A percentile compares a stretch with the other conserved stretches of the same genome.
Evolutionary conservation across 37 sponge, comb jelly and placozoan species (phyloP).

Genomic region (Geodia barretti): DNA sequence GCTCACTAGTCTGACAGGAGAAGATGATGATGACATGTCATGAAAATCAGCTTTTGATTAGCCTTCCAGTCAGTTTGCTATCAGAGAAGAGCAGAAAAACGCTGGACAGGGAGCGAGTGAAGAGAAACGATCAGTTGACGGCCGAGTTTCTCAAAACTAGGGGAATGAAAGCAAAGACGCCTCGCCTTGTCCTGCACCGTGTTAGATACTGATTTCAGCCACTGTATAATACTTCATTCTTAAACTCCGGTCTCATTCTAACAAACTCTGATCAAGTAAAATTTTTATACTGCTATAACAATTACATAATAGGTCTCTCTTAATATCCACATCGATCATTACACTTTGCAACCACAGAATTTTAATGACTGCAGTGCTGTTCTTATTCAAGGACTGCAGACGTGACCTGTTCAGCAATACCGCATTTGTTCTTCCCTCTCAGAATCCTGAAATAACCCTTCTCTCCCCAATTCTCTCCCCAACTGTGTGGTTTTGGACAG

Average conservation of each 20-base stretch:
- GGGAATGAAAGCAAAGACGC: background rate
- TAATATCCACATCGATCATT: slow-evolving; percentile 6
- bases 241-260: no score
- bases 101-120: background rate
- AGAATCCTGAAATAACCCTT: slow-evolving; percentile 80
- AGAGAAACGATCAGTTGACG: background rate
- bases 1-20: no score
- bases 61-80: no score
- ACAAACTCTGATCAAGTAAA: no score
- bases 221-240: no score
- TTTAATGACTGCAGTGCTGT: no score
- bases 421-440: slow-evolving; percentile 82
- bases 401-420: slow-evolving; percentile 72
- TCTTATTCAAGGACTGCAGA: slow-evolving; percentile 64
- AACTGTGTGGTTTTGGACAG: slow-evolving; percentile 64
- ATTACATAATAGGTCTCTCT: no score
- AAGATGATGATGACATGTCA: no score
- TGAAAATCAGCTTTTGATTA: no score
- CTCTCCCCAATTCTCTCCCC: slow-evolving; percentile 86
- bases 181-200: background rate
- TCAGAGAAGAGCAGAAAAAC: no score
- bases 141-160: background rate
- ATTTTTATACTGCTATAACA: no score
- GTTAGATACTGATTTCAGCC: no score
- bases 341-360: background rate